phyloP scores from a whole-genome alignment of 2,888 invertebrate species.

The Conchocele bisecta region DNA sequence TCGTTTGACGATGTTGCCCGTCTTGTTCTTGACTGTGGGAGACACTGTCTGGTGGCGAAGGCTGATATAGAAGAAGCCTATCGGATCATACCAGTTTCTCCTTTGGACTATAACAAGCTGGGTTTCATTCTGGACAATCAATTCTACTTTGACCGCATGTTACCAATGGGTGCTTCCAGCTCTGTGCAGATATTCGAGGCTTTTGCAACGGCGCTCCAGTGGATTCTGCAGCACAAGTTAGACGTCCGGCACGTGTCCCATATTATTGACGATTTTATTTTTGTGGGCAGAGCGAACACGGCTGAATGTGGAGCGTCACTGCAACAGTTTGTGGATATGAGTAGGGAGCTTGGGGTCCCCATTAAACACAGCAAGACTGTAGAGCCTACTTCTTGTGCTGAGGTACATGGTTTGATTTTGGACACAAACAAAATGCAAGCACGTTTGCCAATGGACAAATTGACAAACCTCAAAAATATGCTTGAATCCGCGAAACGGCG shows the following conservation, averaged over 20 bases:
- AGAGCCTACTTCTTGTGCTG: constrained; percentile 3
- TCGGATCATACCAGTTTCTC: constrained; percentile 47
- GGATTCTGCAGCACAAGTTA: constrained; percentile 16
- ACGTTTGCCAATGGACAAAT: constrained; percentile 19
- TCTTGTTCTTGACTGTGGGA: constrained; percentile 24
- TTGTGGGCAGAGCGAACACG: constrained; percentile 5
- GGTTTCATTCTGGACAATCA: constrained; percentile 42
- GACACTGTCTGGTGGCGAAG: constrained; percentile 36
- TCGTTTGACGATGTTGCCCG: constrained; percentile 18
- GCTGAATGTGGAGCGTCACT: neutral
- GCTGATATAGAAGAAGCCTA: constrained; percentile 54
- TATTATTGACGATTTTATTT: constrained; percentile 40
- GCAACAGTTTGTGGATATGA: neutral
- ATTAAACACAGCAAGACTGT: constrained; percentile 24
- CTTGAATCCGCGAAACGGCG: neutral
- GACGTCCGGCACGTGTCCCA: constrained; percentile 19
- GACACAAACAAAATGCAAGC: constrained; percentile 13
- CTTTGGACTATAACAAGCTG: constrained; percentile 38
- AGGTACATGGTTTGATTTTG: constrained; percentile 23
- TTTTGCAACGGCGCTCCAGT: constrained; percentile 22
- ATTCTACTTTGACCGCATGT: constrained; percentile 23
- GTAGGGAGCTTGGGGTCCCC: constrained; percentile 7
- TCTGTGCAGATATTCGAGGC: constrained; percentile 17
- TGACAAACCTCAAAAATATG: neutral
- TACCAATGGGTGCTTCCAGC: constrained; percentile 24